Evolutionary conservation across 2,888 invertebrate species (phyloP), one percentile per base, ranked within the genome.

Genomic region (Torymus auratus): DNA sequence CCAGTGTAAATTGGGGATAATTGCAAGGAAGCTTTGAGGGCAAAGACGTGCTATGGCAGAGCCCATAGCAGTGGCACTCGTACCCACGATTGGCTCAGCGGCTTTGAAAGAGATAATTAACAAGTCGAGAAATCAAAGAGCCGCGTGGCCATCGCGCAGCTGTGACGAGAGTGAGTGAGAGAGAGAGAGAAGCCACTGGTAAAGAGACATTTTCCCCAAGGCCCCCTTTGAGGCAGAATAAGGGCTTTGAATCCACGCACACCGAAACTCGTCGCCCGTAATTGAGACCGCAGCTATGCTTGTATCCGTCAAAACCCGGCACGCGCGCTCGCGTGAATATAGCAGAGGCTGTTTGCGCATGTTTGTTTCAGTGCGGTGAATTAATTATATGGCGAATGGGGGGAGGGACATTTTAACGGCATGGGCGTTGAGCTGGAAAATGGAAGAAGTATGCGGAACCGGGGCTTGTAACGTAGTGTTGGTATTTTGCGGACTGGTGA

Each of bases 41-140:
- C 60, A 78, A 61, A 60, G 20, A 61, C 13, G 20, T 12, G 20
- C 20, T 20, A 20, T 20, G 28, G 17, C 4, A 4, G 20, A 70
- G 41, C 41, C 41, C 41, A 10, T 10, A 41, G 41, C 7, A 41
- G 41, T 41, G 7, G 41, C 7, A 41, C 41, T 41, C 41, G 41
- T 41, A 41, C 50, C 52, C 58, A 53, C 67, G 78, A 68, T 73
- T 73, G 61, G 62, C 41, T 52, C 7, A 12, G 41, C 41, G 17
- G 20, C 64, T 23, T 52, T 67, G 76, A 80, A 76, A 77, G 78
- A 81, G 71, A 75, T 82, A 78, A 78, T 82, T 82, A 82, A 78
- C 64, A 60, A 71, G 62, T n/a, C 61, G 75, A 74, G 78, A 75
- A 82, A 75, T 78, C 78, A 82, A 78, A 78, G 81, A 75, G 78